Percentiles rank a stretch among this genome's conserved stretches.
These are phyloP conservation scores for Epirrita christyi DNA, from an alignment of 2,888 invertebrate genomes.

Conservation along the genomic window DNA sequence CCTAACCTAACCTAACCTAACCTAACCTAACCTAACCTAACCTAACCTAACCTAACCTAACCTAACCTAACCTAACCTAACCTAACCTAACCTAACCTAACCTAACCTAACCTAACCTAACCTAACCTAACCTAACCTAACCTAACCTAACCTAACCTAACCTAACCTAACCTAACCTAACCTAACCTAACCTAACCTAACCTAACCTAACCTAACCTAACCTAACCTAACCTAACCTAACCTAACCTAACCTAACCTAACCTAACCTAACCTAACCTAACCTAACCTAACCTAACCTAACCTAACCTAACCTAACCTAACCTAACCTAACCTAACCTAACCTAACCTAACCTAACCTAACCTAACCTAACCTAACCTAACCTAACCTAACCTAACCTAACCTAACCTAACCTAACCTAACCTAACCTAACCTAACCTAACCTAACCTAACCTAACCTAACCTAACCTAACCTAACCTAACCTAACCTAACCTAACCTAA, in stretches of 20 bases:
- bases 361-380: not conserved
- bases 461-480: too few species aligned
- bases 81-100: conserved; percentile 30
- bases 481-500: too few species aligned
- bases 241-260: conserved; percentile 11
- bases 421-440: too few species aligned
- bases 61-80: conserved; percentile 34
- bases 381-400: too few species aligned
- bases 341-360: not conserved
- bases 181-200: conserved; percentile 32
- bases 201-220: conserved; percentile 27
- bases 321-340: conserved; percentile 1
- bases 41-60: conserved; percentile 31
- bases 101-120: conserved; percentile 36
- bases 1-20: conserved; percentile 23
- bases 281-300: conserved; percentile 16
- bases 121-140: conserved; percentile 36
- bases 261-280: conserved; percentile 9
- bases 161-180: conserved; percentile 27
- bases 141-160: conserved; percentile 31
- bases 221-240: conserved; percentile 28
- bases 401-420: too few species aligned
- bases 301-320: conserved; percentile 6
- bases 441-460: too few species aligned
- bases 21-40: conserved; percentile 24